phyloP scores from a whole-genome alignment of 2,797 vertebrate genomes.

The Moxostoma hubbsi region DNA sequence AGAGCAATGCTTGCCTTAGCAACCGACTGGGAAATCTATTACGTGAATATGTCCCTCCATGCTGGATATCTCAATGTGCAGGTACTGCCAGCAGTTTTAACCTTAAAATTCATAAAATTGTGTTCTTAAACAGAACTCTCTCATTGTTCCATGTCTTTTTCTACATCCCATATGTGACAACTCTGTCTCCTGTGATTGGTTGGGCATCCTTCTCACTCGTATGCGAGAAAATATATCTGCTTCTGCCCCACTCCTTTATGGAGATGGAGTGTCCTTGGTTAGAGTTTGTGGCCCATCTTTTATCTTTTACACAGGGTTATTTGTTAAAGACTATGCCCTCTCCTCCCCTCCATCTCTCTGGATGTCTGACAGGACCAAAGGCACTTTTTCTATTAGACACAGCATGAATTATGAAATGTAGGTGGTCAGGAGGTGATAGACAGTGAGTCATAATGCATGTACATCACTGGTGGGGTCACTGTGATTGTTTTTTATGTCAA shows the following conservation, averaged over 20 bases:
- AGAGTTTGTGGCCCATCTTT: constrained; percentile 74
- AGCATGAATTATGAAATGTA: constrained; percentile 48
- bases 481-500: constrained; percentile 19
- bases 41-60: background rate
- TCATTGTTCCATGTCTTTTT: background rate
- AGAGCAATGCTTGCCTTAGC: too few species aligned
- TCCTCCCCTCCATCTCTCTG: constrained; percentile 34
- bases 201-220: constrained; percentile 29
- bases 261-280: constrained; percentile 73
- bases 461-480: constrained; percentile 23
- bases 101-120: constrained; percentile 22
- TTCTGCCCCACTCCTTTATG: constrained; percentile 44
- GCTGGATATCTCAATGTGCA: background rate
- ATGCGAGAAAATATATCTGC: constrained; percentile 54
- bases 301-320: constrained; percentile 61
- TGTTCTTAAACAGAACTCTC: background rate
- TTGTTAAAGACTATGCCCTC: constrained; percentile 52
- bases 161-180: constrained; percentile 14
- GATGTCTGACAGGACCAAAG: constrained; percentile 43
- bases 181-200: constrained; percentile 33
- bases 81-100: background rate
- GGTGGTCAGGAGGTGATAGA: constrained; percentile 28
- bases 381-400: constrained; percentile 43
- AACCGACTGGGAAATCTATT: background rate
- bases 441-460: constrained; percentile 30